phyloP scores from a whole-genome alignment of 2,113 vertebrate genomes.

The Otolemur garnettii region DNA sequence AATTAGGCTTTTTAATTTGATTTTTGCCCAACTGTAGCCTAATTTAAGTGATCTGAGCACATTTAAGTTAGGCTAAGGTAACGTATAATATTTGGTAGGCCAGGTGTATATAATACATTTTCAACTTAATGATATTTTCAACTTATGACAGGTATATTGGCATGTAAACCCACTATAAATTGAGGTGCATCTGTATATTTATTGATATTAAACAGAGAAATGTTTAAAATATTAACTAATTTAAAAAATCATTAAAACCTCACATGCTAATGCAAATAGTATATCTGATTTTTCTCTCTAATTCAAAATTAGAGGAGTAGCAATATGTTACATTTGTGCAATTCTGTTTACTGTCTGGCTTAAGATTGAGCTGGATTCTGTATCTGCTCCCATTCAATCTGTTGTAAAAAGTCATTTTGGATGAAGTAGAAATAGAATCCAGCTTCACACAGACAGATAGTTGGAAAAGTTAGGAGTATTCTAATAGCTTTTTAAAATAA shows the following conservation, averaged over 20 bases:
- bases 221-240: not conserved
- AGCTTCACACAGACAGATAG: not conserved
- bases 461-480: not conserved
- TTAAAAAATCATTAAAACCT: not conserved
- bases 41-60: not conserved
- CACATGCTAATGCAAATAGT: not conserved
- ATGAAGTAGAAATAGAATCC: not conserved
- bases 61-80: not conserved
- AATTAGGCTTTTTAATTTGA: not conserved
- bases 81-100: not conserved
- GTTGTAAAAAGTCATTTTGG: not conserved
- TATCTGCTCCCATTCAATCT: not conserved
- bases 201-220: not conserved
- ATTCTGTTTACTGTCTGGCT: not conserved
- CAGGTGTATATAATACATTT: not conserved
- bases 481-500: not conserved
- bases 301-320: not conserved
- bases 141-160: not conserved
- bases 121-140: not conserved
- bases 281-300: not conserved
- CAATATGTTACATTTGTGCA: not conserved
- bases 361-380: not conserved
- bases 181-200: not conserved
- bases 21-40: not conserved
- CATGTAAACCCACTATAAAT: not conserved